These are phyloP conservation scores for Volucella inanis DNA, from an alignment of 2,888 invertebrate genomes.

Conservation along the genomic window DNA sequence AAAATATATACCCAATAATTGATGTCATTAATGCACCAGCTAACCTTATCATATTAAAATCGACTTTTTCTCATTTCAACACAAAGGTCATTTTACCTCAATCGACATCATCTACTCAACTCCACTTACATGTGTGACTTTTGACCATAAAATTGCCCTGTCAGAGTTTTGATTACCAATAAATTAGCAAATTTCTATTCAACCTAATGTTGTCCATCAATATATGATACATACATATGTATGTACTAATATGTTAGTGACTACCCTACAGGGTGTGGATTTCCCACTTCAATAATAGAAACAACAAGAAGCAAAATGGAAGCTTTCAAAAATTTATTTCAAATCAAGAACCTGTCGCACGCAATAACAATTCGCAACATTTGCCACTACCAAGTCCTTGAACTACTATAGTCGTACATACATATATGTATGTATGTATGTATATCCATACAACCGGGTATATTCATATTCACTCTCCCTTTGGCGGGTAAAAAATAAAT, in stretches of 20 bases:
- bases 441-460: not conserved
- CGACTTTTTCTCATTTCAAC: slow-evolving; percentile 3
- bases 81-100: slow-evolving; percentile 35
- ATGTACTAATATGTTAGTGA: not conserved
- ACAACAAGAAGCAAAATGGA: slow-evolving; percentile 4
- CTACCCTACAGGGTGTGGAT: slow-evolving; percentile 51
- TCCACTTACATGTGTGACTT: slow-evolving; percentile 50
- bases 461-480: too few species aligned
- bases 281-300: slow-evolving; percentile 24
- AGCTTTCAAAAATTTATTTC: slow-evolving; percentile 19
- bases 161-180: slow-evolving; percentile 62
- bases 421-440: not conserved
- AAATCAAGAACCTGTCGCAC: slow-evolving; percentile 59
- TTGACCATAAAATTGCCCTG: slow-evolving; percentile 50
- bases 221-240: slow-evolving; percentile 2
- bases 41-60: slow-evolving; percentile 1
- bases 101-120: slow-evolving; percentile 17
- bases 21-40: too few species aligned
- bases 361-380: slow-evolving; percentile 50
- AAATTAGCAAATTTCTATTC: slow-evolving; percentile 54
- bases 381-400: slow-evolving; percentile 46
- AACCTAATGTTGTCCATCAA: slow-evolving; percentile 48
- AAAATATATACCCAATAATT: too few species aligned
- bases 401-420: slow-evolving; percentile 20
- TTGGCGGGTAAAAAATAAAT: too few species aligned